These are phyloP conservation scores for Tragopan temminckii DNA, from an alignment of 2,797 vertebrate genomes.

Conservation along the genomic window DNA sequence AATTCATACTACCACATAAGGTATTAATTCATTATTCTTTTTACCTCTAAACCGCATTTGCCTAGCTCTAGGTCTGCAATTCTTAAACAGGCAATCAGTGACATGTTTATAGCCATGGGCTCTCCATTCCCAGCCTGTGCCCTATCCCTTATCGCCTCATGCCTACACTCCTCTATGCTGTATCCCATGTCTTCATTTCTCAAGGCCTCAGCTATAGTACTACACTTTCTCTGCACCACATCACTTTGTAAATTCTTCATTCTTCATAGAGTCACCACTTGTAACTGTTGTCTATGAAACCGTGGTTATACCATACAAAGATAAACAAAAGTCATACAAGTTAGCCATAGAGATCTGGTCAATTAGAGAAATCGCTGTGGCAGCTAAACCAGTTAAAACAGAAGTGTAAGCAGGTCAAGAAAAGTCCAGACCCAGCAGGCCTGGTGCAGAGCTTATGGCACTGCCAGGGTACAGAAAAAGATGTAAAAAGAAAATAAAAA, in stretches of 20 bases:
- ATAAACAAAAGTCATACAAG: neutral
- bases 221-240: rapidly evolving
- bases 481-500: neutral
- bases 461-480: neutral
- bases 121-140: neutral
- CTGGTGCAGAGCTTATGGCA: neutral
- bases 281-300: neutral
- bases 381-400: neutral
- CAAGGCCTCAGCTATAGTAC: neutral
- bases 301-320: neutral
- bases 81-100: neutral
- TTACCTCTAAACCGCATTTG: neutral
- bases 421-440: neutral
- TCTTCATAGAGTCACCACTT: neutral
- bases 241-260: neutral
- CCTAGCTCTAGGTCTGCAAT: neutral
- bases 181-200: neutral
- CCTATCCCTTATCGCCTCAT: neutral
- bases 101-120: neutral
- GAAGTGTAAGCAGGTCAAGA: neutral
- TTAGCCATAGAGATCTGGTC: neutral
- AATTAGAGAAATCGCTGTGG: neutral
- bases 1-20: no score
- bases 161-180: neutral
- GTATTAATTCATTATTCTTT: neutral